Percentiles rank a stretch among this genome's conserved stretches.
Evolutionary conservation across 1,140 invertebrate species (phyloP).

Genomic region (Drosophila kurseongensis): DNA sequence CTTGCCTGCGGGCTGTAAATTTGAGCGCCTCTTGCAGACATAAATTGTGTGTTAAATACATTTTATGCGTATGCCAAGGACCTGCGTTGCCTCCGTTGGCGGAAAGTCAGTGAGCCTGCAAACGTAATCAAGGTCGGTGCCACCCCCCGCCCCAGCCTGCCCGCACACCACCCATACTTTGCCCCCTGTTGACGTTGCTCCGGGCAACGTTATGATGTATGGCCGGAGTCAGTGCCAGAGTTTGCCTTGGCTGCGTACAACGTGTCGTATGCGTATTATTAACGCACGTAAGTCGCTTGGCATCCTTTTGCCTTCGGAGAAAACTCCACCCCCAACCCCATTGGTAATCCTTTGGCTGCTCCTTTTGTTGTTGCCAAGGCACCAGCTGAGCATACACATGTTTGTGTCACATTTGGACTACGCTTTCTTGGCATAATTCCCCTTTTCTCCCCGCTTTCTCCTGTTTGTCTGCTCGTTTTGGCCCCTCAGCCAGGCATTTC

Average conservation of each 20-base stretch:
- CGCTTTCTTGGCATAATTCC: slow-evolving; percentile 23
- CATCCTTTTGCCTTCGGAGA: slow-evolving; percentile 2
- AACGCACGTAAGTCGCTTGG: slow-evolving; percentile 67
- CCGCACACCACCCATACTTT: background rate
- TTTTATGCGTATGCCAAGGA: slow-evolving; percentile 74
- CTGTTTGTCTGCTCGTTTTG: slow-evolving; percentile 32
- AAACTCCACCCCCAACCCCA: background rate
- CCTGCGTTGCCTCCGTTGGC: slow-evolving; percentile 1
- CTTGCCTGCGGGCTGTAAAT: slow-evolving; percentile 72
- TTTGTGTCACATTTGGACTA: slow-evolving; percentile 77
- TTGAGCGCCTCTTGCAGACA: slow-evolving; percentile 77
- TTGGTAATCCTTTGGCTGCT: slow-evolving; percentile 74
- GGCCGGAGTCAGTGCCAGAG: slow-evolving; percentile 45
- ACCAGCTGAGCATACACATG: slow-evolving; percentile 77
- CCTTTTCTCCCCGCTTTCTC: slow-evolving; percentile 1
- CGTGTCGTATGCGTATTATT: slow-evolving; percentile 76
- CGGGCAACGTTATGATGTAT: slow-evolving; percentile 64
- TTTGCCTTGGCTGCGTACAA: slow-evolving; percentile 51
- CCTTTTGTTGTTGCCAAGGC: slow-evolving; percentile 62
- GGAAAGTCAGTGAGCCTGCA: slow-evolving; percentile 72
- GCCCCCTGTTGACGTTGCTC: slow-evolving; percentile 54
- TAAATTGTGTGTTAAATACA: slow-evolving; percentile 83
- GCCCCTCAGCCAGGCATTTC: slow-evolving; percentile 69
- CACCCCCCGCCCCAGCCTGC: background rate
- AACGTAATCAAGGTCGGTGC: slow-evolving; percentile 75